Conservation (phyloP, 2,797 vertebrate genomes). For the Poeciliopsis infans region DNA sequence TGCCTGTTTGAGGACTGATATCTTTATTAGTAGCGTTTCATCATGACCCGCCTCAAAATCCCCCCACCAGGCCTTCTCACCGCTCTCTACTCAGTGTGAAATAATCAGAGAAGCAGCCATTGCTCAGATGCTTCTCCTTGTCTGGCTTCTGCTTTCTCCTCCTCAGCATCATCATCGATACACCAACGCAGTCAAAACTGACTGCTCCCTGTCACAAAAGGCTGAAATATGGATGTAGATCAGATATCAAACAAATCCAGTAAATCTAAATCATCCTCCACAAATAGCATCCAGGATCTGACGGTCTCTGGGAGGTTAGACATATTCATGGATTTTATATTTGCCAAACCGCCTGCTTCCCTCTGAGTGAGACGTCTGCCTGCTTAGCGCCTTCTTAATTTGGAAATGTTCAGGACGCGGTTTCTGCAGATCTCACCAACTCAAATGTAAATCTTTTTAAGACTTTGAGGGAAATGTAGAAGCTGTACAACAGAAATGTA, state of each 20-base stretch:
- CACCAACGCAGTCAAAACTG: background rate
- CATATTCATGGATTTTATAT: background rate
- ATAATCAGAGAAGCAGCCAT: background rate
- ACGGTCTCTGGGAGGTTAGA: background rate
- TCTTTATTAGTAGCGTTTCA: background rate
- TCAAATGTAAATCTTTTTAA: no score
- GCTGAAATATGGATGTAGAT: background rate
- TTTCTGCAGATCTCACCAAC: no score
- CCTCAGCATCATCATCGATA: background rate
- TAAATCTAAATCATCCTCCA: background rate
- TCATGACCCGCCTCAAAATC: background rate
- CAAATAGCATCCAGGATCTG: background rate
- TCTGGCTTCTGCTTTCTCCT: background rate
- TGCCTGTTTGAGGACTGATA: background rate
- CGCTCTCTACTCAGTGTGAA: background rate
- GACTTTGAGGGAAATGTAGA: no score
- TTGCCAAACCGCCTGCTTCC: background rate
- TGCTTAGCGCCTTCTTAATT: background rate
- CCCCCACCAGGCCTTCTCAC: background rate
- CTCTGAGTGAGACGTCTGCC: background rate
- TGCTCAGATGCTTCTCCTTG: background rate
- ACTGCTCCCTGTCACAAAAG: background rate
- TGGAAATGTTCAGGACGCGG: background rate
- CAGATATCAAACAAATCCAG: background rate
- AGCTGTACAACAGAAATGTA: no score